Conservation (phyloP, 2,113 vertebrate genomes). For the crab-eating macaque (Macaca fascicularis) region DNA sequence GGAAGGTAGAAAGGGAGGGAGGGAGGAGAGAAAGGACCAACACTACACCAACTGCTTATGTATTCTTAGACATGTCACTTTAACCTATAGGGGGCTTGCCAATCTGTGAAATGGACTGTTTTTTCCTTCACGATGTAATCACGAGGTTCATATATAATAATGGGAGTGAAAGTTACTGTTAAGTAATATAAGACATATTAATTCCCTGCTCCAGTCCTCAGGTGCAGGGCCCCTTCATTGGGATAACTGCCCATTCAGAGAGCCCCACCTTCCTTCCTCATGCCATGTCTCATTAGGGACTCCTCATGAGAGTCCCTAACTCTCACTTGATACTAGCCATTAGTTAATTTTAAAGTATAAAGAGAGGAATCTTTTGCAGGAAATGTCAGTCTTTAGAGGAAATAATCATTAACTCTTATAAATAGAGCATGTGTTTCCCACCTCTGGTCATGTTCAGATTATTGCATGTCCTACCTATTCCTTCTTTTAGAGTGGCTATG, state of each 20-base stretch:
- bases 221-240: neutral
- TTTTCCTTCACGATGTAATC: neutral
- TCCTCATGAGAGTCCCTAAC: too few species aligned
- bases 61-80: neutral
- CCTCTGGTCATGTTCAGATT: neutral
- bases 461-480: neutral
- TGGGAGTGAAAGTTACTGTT: neutral
- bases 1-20: fast-evolving
- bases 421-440: neutral
- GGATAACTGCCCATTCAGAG: neutral
- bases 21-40: neutral
- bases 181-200: neutral
- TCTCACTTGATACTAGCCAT: neutral
- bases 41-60: too few species aligned
- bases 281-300: too few species aligned
- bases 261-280: neutral
- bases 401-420: neutral
- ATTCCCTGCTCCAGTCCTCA: neutral
- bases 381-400: neutral
- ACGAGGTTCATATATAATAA: neutral
- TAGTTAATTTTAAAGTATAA: neutral
- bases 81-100: neutral
- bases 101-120: neutral
- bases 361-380: neutral
- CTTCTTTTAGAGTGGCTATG: neutral